A percentile compares a stretch with the other conserved stretches of the same genome.
Conservation (phyloP, 2,888 invertebrate species). For the Scaptomyza caliginosa region DNA sequence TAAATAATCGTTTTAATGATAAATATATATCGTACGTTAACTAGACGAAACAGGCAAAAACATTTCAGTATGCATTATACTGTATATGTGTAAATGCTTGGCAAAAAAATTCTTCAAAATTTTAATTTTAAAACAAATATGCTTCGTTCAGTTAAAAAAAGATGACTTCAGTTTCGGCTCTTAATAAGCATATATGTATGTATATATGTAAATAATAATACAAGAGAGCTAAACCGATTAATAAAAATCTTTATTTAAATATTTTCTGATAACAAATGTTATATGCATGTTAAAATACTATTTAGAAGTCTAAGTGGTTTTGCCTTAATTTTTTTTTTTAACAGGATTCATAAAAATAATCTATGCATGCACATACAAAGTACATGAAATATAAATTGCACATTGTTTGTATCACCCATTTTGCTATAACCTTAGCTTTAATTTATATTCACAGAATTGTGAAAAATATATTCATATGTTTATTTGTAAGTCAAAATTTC, state of each 20-base stretch:
- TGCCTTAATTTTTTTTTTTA: neutral
- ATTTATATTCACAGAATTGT: neutral
- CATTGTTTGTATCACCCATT: neutral
- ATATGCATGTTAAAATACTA: neutral
- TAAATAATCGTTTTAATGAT: no score
- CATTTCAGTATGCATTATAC: no score
- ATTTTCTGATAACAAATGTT: neutral
- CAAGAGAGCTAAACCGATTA: neutral
- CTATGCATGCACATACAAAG: neutral
- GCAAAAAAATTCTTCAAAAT: no score
- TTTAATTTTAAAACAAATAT: no score
- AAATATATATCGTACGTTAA: no score
- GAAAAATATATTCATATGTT: neutral
- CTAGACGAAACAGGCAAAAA: no score
- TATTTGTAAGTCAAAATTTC: slow-evolving; percentile 1
- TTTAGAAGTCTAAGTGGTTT: neutral
- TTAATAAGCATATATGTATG: no score
- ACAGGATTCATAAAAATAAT: neutral
- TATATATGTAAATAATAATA: no score
- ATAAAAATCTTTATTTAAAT: neutral
- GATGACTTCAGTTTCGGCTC: no score
- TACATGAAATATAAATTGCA: neutral
- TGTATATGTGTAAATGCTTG: no score
- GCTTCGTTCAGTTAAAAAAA: no score
- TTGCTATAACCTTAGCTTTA: neutral